These are phyloP conservation scores for Microtus pennsylvanicus DNA, from an alignment of 2,113 vertebrate genomes.

Conservation along the genomic window DNA sequence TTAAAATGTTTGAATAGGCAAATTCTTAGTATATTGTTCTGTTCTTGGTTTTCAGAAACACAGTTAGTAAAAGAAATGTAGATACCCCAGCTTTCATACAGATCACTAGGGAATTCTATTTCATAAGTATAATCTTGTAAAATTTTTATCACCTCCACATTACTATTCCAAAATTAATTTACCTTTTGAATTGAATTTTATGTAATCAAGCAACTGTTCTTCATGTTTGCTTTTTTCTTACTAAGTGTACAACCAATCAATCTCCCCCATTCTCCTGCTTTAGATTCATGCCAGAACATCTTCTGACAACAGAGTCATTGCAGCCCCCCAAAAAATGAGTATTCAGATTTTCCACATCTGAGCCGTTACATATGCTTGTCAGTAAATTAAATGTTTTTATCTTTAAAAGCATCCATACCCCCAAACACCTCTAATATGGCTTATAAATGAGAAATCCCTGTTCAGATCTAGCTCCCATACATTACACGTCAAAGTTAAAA, in stretches of 20 bases:
- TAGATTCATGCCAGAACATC: background rate
- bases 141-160: slow-evolving; percentile 39
- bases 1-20: slow-evolving; percentile 28
- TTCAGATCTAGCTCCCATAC: slow-evolving; percentile 20
- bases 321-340: background rate
- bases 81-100: slow-evolving; percentile 54
- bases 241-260: background rate
- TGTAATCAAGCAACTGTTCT: background rate
- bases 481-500: slow-evolving; percentile 63
- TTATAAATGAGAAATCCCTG: slow-evolving; percentile 53
- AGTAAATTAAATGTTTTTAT: slow-evolving; percentile 45
- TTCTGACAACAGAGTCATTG: background rate
- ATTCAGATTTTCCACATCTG: background rate
- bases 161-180: slow-evolving; percentile 8
- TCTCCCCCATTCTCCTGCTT: background rate
- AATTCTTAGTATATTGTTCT: slow-evolving; percentile 5
- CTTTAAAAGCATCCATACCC: background rate
- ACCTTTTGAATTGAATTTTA: slow-evolving; percentile 15
- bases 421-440: background rate
- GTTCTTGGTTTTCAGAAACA: slow-evolving; percentile 60
- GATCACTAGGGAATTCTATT: slow-evolving; percentile 51
- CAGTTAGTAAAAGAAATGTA: slow-evolving; percentile 9
- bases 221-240: background rate
- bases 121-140: background rate
- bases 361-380: background rate